These are phyloP conservation scores for Eupithecia tripunctaria DNA, from an alignment of 2,888 invertebrate species.

Conservation along the genomic window DNA sequence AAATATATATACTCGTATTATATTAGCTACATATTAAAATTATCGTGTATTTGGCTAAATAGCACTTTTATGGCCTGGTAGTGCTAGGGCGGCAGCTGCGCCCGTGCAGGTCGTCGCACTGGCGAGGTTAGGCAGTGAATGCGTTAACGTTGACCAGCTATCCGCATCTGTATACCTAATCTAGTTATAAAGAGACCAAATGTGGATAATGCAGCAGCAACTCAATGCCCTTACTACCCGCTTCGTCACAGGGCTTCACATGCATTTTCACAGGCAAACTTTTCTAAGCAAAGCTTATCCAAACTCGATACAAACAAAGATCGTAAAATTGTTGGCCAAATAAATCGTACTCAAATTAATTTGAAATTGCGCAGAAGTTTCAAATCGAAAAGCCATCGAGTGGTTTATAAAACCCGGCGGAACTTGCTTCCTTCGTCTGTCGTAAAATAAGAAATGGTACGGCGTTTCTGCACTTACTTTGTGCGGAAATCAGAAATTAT, in stretches of 20 bases:
- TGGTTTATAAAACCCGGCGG: conserved; percentile 24
- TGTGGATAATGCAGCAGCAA: too few relatives aligned
- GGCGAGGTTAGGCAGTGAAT: too few relatives aligned
- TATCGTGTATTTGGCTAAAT: too few relatives aligned
- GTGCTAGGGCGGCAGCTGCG: too few relatives aligned
- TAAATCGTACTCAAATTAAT: background rate
- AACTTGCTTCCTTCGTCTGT: conserved; percentile 27
- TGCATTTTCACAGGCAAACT: background rate
- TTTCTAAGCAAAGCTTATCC: background rate
- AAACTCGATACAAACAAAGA: background rate
- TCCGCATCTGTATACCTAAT: too few relatives aligned
- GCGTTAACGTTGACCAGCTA: too few relatives aligned
- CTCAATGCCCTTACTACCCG: too few relatives aligned
- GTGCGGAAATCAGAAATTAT: background rate
- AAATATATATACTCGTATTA: too few relatives aligned
- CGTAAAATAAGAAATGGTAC: conserved; percentile 25
- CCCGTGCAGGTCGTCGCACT: too few relatives aligned
- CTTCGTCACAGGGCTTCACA: background rate
- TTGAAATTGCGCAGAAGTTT: conserved; percentile 10
- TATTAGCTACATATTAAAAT: too few relatives aligned
- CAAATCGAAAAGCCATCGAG: conserved; percentile 15
- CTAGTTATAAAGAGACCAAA: too few relatives aligned
- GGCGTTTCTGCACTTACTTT: conserved; percentile 23
- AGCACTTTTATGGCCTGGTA: too few relatives aligned
- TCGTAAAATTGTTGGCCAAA: background rate